Conservation (phyloP, 2,113 vertebrate species). For the Ptilonorhynchus violaceus region DNA sequence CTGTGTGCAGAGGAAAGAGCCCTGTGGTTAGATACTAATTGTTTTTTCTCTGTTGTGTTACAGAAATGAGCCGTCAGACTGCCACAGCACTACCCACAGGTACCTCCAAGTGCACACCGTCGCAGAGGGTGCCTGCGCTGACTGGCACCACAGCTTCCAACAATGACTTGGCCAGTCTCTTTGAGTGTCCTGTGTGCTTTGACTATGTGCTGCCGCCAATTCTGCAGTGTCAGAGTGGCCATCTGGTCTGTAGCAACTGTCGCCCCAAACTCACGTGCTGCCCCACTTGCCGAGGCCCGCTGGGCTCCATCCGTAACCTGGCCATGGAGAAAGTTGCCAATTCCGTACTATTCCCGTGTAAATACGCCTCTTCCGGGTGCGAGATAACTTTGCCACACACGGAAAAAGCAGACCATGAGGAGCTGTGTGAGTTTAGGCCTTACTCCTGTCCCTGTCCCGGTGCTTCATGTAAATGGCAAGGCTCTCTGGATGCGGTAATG, state of each 20-base stretch:
- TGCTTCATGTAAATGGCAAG: constrained; percentile 98
- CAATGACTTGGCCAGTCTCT: constrained; percentile 98
- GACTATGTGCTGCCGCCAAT: constrained; percentile 99
- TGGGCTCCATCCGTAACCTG: constrained; percentile 98
- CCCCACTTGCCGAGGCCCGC: constrained; percentile 92
- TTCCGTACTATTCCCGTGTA: constrained; percentile 98
- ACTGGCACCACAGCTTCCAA: constrained; percentile 98
- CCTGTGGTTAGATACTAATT: background rate
- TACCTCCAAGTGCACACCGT: constrained; percentile 97
- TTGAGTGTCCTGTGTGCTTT: constrained; percentile 98
- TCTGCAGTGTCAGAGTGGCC: constrained; percentile 98
- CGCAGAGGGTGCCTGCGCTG: constrained; percentile 94
- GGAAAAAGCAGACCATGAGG: constrained; percentile 97
- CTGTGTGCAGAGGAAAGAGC: background rate
- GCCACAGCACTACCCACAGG: constrained; percentile 96
- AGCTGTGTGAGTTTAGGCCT: constrained; percentile 97
- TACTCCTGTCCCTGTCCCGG: constrained; percentile 97
- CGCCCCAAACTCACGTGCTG: constrained; percentile 98
- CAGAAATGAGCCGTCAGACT: constrained; percentile 99
- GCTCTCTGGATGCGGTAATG: constrained; percentile 97
- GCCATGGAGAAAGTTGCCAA: constrained; percentile 99
- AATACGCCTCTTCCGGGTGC: constrained; percentile 96
- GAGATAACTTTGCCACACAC: constrained; percentile 97
- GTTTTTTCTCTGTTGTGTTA: background rate
- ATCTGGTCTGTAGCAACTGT: constrained; percentile 98